phyloP scores from a whole-genome alignment of 92 coral and sea anemone species.

The Epizoanthus ramosus region DNA sequence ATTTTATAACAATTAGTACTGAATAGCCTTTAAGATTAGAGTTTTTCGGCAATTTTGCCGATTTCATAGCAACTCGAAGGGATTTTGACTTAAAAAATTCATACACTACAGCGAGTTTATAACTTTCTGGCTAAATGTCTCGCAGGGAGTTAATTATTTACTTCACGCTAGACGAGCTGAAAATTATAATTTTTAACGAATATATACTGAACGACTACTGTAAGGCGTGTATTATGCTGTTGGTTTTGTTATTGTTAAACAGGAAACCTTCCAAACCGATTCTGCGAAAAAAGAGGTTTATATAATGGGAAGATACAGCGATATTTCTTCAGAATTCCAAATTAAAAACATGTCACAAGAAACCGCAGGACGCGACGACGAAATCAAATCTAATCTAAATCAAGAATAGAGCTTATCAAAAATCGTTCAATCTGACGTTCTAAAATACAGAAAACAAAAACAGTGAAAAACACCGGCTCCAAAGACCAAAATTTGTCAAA shows the following conservation, averaged over 20 bases:
- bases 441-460: not conserved
- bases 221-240: no score
- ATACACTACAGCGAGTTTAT: constrained; percentile 3
- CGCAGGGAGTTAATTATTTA: constrained; percentile 18
- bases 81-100: constrained; percentile 11
- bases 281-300: not conserved
- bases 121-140: constrained; percentile 10
- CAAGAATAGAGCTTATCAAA: not conserved
- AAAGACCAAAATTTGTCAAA: constrained; percentile 37
- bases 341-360: not conserved
- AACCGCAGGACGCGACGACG: constrained; percentile 2
- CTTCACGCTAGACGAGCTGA: not conserved
- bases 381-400: constrained; percentile 22
- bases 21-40: not conserved
- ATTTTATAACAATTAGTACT: not conserved
- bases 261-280: not conserved
- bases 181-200: not conserved
- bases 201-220: not conserved
- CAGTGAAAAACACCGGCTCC: not conserved
- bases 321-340: not conserved
- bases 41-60: not conserved
- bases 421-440: constrained; percentile 13
- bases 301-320: not conserved
- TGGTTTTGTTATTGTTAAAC: not conserved
- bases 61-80: not conserved